Conservation (phyloP, 2,888 invertebrate genomes). For the Tetropium fuscum region DNA sequence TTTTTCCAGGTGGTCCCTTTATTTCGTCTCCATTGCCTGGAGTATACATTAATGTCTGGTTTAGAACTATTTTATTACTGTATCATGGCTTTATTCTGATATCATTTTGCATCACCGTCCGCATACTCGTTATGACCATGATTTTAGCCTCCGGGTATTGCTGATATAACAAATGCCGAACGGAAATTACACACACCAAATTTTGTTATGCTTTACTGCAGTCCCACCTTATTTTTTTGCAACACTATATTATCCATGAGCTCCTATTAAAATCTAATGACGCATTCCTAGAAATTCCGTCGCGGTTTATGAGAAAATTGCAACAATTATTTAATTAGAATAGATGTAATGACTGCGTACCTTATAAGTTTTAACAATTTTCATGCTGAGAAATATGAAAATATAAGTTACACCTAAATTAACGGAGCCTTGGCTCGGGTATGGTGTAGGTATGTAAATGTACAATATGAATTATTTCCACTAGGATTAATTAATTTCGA, state of each 20-base stretch:
- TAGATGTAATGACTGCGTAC: neutral
- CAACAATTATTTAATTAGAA: neutral
- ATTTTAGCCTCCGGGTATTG: neutral
- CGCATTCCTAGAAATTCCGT: neutral
- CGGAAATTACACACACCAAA: neutral
- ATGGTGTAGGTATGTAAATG: slow-evolving; percentile 3
- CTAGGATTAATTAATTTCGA: slow-evolving; percentile 2
- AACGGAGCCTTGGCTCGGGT: slow-evolving; percentile 5
- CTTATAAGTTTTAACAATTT: slow-evolving; percentile 11
- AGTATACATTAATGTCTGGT: too few species aligned
- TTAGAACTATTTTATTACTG: too few species aligned
- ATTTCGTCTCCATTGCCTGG: too few species aligned
- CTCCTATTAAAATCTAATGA: too few species aligned
- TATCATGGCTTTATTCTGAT: too few species aligned
- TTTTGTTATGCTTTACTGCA: neutral
- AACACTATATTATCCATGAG: neutral
- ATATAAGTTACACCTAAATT: neutral
- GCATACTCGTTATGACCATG: neutral
- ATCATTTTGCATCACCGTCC: too few species aligned
- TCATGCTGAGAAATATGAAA: neutral
- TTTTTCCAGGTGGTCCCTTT: too few species aligned
- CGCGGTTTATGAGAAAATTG: slow-evolving; percentile 4
- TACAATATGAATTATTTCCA: slow-evolving; percentile 13
- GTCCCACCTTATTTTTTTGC: neutral
- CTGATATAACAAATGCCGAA: neutral